Base-by-base conservation (phyloP, 2,888 invertebrate genomes). In the Hypomecis atomaria region DNA sequence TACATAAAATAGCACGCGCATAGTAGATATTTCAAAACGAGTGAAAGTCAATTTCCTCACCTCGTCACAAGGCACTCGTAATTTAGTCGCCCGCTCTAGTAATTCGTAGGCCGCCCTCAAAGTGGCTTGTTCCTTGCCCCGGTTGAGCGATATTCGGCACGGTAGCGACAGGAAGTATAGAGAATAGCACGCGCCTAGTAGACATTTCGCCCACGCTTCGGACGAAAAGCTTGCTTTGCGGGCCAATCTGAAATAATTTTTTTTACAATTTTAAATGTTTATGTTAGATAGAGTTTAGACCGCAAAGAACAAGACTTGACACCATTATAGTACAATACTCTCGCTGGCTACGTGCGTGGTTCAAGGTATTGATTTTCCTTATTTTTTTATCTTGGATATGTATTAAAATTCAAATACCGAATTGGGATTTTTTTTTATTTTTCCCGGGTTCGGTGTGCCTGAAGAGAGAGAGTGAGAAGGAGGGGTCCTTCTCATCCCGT, bases 141-240 rank as follows among this genome's bases (percentile, higher is more conserved):
- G 93, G 74, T 93, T 94, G 82, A 94, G 91, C 81, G 93, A 94
- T 78, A 95, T 94, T 92, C 95, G 96, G 88, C 99, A 97, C 33
- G 99, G 99, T 71, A 99, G 93, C 76, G 98, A 96, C 78, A 99
- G 95, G 88, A 99, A 99, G 96, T 99, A 99, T 36, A 99, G 94
- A 43, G 99, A 98, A 83, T 97, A 97, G 81, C 97, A 98, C 1
- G 98, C 96, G 43, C 97, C 96, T 6, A 98, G 94, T 23, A 98
- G 89, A 85, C 97, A 98, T 86, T 97, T 96, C 5, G 98, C 97
- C 99, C 99, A 99, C n/a, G 96, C 94, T 77, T 97, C 96, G 0
- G 99, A 98, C 55, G 95, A 94, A 65, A 92, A 76, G 72, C 93
- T 93, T 5, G 94, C 94, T 72, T 94, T 94, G 50, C 94, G 91